A percentile compares a stretch with the other conserved stretches of the same genome.
Evolutionary conservation across 2,888 invertebrate species (phyloP).

Genomic region (Ametastegia equiseti): DNA sequence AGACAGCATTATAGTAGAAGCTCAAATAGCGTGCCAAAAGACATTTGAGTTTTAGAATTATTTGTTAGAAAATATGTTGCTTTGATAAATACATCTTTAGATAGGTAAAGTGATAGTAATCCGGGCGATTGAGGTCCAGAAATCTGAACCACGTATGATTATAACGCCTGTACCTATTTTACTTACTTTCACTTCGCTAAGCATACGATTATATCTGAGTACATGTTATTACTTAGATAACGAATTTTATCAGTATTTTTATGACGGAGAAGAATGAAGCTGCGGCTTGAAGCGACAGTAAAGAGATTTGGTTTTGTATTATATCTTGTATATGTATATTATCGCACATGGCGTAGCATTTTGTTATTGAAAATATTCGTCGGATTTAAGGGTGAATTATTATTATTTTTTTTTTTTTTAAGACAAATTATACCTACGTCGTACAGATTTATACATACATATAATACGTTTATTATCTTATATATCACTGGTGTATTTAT

Average conservation of each 20-base stretch:
- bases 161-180: not conserved
- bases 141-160: not conserved
- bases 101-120: not conserved
- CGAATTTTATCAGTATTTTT: not conserved
- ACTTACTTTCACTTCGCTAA: not conserved
- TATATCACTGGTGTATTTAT: not conserved
- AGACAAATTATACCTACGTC: not conserved
- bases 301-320: not conserved
- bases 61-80: not conserved
- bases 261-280: not conserved
- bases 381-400: not conserved
- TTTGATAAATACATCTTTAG: not conserved
- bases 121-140: too few relatives aligned
- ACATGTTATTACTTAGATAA: not conserved
- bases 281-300: not conserved
- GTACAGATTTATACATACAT: not conserved
- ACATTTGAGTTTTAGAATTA: constrained; percentile 22
- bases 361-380: not conserved
- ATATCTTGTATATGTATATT: not conserved
- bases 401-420: too few relatives aligned
- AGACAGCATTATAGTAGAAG: constrained; percentile 27
- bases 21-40: constrained; percentile 43
- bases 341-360: not conserved
- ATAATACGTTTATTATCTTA: not conserved
- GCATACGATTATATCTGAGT: not conserved